Evolutionary conservation across 2,113 vertebrate species (phyloP), one percentile per base, ranked within the genome.

Genomic region (Nerophis ophidion): DNA sequence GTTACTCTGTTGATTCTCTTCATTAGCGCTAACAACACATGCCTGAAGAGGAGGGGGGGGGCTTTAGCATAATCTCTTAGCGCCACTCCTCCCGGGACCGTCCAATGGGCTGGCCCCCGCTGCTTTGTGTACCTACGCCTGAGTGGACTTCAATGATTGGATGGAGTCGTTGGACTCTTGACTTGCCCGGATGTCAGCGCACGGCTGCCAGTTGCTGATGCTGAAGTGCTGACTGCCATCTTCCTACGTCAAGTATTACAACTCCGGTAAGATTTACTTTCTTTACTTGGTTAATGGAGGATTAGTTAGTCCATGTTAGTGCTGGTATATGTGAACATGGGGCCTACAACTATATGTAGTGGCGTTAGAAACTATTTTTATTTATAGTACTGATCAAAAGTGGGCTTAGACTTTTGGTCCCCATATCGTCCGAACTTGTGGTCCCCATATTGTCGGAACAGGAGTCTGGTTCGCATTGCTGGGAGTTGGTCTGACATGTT

Each of bases 101-200:
- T 38, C 76, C 75, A 81, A 62, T 75, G 19, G 66, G 60, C 70
- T 80, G 15, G n/a, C 14, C 58, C 66, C 51, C 51, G 8, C 54
- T 61, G 44, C 49, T 51, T 65, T 63, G 60, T 77, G 50, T 69
- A 69, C 66, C 70, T 70, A 71, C 69, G 63, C 36, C 35, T 73
- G 65, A 65, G 63, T 60, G 10, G n/a, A 60, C 36, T 74, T 48
- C 54, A 42, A 16, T 57, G 51, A 62, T 26, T 56, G 65, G 62
- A 73, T 61, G 53, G 54, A 19, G 16, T 49, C 61, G 70, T 71
- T 65, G 58, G 57, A 8, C 40, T 42, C 14, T 46, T 60, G 76
- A 42, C 71, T 68, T 35, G 55, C 46, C 72, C 57, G 26, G 26
- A 26, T 26, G 26, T 26, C 26, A 26, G 26, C 66, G 17, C 60